Evolutionary conservation across 2,113 vertebrate species (phyloP).

Genomic region (Corythaixoides concolor): DNA sequence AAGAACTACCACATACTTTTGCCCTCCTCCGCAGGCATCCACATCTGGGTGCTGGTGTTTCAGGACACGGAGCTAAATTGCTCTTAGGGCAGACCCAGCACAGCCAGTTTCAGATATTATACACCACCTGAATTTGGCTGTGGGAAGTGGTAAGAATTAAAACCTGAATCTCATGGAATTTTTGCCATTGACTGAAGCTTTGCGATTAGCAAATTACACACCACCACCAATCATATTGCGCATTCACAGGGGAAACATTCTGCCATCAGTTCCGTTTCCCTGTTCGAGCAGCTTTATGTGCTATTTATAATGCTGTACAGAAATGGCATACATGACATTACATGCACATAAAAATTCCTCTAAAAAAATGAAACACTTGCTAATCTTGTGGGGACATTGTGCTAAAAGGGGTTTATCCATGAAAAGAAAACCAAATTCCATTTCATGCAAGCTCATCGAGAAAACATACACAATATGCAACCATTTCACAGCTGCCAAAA

Average conservation of each 20-base stretch:
- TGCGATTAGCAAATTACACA: background rate
- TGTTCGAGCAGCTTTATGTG: background rate
- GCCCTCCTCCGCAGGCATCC: background rate
- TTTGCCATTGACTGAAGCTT: background rate
- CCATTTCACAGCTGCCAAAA: slow-evolving; percentile 63
- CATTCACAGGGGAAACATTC: background rate
- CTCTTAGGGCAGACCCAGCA: background rate
- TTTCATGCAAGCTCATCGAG: slow-evolving; percentile 44
- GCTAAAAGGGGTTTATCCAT: slow-evolving; percentile 34
- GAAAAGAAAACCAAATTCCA: slow-evolving; percentile 50
- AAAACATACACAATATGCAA: slow-evolving; percentile 49
- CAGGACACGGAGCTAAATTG: background rate
- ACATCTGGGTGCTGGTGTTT: background rate
- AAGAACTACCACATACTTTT: accelerated
- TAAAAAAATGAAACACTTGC: background rate
- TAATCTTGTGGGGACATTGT: slow-evolving; percentile 24
- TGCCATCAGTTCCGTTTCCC: background rate
- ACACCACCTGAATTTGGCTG: background rate
- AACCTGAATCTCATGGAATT: background rate
- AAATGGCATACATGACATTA: background rate
- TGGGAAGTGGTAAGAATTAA: background rate
- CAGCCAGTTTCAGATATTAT: background rate
- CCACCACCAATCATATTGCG: background rate
- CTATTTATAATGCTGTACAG: background rate
- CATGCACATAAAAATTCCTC: background rate